phyloP scores from a whole-genome alignment of 1,140 invertebrate species.

The Danaus melanippus region DNA sequence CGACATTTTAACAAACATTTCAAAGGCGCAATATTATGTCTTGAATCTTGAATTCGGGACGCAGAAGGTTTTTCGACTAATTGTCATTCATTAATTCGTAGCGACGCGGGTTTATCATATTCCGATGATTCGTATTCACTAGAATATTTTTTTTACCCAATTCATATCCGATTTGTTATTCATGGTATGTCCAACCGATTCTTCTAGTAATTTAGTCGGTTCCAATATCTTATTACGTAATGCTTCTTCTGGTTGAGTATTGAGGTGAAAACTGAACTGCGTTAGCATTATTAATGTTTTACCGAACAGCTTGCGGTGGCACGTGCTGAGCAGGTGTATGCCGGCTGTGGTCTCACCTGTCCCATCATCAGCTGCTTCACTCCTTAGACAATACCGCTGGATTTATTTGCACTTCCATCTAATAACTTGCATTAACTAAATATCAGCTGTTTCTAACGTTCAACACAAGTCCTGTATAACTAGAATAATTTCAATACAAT shows the following conservation, averaged over 20 bases:
- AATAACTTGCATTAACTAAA: too few relatives aligned
- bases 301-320: slow-evolving; percentile 59
- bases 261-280: slow-evolving; percentile 21
- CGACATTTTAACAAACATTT: too few relatives aligned
- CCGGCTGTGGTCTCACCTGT: slow-evolving; percentile 65
- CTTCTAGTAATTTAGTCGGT: slow-evolving; percentile 12
- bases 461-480: too few relatives aligned
- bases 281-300: slow-evolving; percentile 36
- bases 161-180: slow-evolving; percentile 24
- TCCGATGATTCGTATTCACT: slow-evolving; percentile 19
- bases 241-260: slow-evolving; percentile 8
- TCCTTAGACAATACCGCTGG: slow-evolving; percentile 3
- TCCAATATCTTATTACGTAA: too few relatives aligned
- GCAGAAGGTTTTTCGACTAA: too few relatives aligned
- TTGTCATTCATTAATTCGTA: slow-evolving; percentile 45
- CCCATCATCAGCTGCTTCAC: slow-evolving; percentile 55
- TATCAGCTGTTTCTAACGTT: too few relatives aligned
- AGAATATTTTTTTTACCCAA: background rate
- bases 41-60: too few relatives aligned
- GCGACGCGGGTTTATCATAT: slow-evolving; percentile 11
- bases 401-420: slow-evolving; percentile 15
- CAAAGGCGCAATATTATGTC: too few relatives aligned
- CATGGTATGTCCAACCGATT: slow-evolving; percentile 26
- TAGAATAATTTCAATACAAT: too few relatives aligned
- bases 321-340: slow-evolving; percentile 60